Evolutionary conservation across 2,888 invertebrate genomes (phyloP), one percentile per base, ranked within the genome.

Genomic region (Rapana venosa): DNA sequence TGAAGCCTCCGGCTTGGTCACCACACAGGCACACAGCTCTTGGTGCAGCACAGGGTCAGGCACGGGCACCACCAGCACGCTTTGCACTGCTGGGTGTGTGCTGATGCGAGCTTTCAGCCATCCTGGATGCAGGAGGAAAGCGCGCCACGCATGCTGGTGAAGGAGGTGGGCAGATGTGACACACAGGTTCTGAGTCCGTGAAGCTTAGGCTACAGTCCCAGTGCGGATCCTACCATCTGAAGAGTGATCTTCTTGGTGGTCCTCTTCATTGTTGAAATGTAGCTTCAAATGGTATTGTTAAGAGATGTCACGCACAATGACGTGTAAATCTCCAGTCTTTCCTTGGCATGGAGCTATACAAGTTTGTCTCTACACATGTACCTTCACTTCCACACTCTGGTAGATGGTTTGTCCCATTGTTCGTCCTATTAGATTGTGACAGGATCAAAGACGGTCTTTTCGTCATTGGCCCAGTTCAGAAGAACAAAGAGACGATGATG

Each of bases 11-110:
- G 81, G 66, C 26, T n/a, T 61, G 35, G 86, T 81, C 79, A 91
- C 86, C 47, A 92, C 89, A 84, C 92, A 92, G 11, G 90, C 91
- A 47, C 92, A 92, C 61, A 92, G 90, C 87, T 91, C 90, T 70
- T 92, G 90, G 83, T 89, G 85, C 22, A 90, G 83, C n/a, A 91
- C 87, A 26, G 35, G 32, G 58, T 92, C 90, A 1, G 92, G 92
- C 26, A 92, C 92, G 56, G 90, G 88, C n/a, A 92, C 92, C 26
- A 92, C 36, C 20, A 87, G 79, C 32, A 91, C 87, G 84, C 90
- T 87, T n/a, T 79, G 35, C 20, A 92, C 90, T 22, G 84, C 90
- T 13, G 90, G 90, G 26, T 74, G 74, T 26, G 74, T 74, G 74
- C 47, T 83, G 87, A 91, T 88, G 20, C 88, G 74, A 15, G 74